These are phyloP conservation scores for Thunnus albacares DNA, from an alignment of 2,797 vertebrate species.

Conservation along the genomic window DNA sequence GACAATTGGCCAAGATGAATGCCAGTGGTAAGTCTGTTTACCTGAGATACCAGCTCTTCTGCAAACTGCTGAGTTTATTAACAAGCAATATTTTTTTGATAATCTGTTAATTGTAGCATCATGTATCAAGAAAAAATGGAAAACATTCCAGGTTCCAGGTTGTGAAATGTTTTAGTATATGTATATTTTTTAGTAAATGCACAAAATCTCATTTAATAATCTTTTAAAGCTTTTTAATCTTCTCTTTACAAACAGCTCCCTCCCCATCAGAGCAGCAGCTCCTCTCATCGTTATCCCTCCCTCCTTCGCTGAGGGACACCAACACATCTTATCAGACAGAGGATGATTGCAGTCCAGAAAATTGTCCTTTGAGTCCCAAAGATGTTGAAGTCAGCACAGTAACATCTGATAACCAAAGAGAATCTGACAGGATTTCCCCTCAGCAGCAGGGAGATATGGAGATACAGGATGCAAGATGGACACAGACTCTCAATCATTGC, in stretches of 20 bases:
- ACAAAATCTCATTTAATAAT: neutral
- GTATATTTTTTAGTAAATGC: too few relatives aligned
- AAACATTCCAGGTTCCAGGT: too few relatives aligned
- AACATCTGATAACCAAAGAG: constrained; percentile 15
- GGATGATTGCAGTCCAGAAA: neutral
- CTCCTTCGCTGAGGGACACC: neutral
- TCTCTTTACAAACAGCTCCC: constrained; percentile 43
- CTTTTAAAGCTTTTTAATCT: neutral
- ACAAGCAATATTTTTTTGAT: neutral
- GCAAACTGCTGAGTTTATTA: neutral
- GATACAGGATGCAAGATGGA: constrained; percentile 1
- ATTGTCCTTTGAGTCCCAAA: neutral
- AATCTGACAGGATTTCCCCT: constrained; percentile 1
- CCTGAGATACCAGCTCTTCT: neutral
- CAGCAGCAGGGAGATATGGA: neutral
- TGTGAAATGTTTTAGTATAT: neutral
- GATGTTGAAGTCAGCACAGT: constrained; percentile 4
- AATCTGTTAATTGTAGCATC: neutral
- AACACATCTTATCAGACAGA: neutral
- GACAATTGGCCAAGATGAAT: constrained; percentile 20
- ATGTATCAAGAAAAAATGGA: too few relatives aligned
- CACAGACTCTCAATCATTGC: neutral
- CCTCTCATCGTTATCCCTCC: constrained; percentile 59
- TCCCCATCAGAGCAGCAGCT: constrained; percentile 63
- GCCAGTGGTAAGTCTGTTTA: constrained; percentile 46